Evolutionary conservation across 2,797 vertebrate genomes (phyloP), one percentile per base, ranked within the genome.

Genomic region (Tapera naevia): DNA sequence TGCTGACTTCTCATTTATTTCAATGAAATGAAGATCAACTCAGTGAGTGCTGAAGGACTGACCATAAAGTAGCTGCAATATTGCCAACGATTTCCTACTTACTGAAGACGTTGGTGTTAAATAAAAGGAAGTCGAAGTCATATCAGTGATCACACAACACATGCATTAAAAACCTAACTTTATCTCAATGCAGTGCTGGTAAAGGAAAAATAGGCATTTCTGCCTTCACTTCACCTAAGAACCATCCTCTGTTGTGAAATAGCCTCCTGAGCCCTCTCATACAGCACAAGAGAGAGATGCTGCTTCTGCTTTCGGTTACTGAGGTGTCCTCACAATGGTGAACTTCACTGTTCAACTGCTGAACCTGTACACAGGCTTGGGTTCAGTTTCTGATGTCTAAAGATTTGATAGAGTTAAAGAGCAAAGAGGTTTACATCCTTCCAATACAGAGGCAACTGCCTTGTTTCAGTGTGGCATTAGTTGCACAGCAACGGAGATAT

Each of bases 361-460:
- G 72, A 83, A 72, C 62, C 51, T 43, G 21, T 41, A 65, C 43
- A 25, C 45, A 65, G 57, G 21, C 43, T 72, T 78, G 65, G 60
- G 22, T 56, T 84, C 75, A 66, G 58, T 45, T 78, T n/a, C 65
- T 56, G 73, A 92, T 64, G 39, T 75, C 66, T 80, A 73, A 46
- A 61, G 46, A 51, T 66, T 90, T 85, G 73, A 13, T 2, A 92
- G 85, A 66, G 91, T 93, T 94, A 94, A 60, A 48, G 56, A 88
- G 80, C 70, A 96, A 96, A 94, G 95, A 93, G 94, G 80, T 94
- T 96, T 97, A 94, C 66, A 70, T 76, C 80, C 41, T 10, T 7
- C 46, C 45, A 76, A 24, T 46, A 17, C 73, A 64, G 85, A 51
- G 78, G 73, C 51, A 81, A 7, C 56, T 94, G 89, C 92, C 76